These are phyloP conservation scores for Dendrocincla fuliginosa DNA, from an alignment of 2,797 vertebrate species.

Conservation along the genomic window DNA sequence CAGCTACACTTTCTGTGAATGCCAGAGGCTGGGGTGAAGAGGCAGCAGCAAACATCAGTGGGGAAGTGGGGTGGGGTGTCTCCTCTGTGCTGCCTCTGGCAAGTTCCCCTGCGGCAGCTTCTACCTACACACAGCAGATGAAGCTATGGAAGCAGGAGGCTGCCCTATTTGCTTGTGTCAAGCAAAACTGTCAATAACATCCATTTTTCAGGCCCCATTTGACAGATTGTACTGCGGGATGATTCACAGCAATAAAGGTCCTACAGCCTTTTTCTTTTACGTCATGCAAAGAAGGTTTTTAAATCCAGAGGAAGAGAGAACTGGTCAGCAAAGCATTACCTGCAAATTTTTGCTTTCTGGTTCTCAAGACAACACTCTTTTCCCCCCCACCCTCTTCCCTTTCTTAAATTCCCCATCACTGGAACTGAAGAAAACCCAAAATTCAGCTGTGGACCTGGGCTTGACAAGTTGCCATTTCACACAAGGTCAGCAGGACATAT, in stretches of 20 bases:
- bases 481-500: not conserved
- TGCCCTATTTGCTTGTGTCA: not conserved
- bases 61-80: not conserved
- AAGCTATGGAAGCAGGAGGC: not conserved
- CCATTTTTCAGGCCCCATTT: not conserved
- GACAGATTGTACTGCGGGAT: not conserved
- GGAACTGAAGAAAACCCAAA: not conserved
- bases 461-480: not conserved
- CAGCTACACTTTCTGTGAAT: not conserved
- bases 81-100: fast-evolving
- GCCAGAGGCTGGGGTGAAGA: not conserved
- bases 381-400: fast-evolving
- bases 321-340: not conserved
- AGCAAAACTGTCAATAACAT: not conserved
- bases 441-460: not conserved
- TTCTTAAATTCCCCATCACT: not conserved
- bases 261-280: not conserved
- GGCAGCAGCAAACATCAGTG: not conserved
- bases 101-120: not conserved
- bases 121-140: fast-evolving
- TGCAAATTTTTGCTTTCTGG: not conserved
- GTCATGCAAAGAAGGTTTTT: not conserved
- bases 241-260: not conserved
- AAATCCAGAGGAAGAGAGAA: not conserved
- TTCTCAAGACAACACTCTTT: not conserved